These are phyloP conservation scores for Ophraella communa DNA, from an alignment of 2,888 invertebrate genomes.

Conservation along the genomic window DNA sequence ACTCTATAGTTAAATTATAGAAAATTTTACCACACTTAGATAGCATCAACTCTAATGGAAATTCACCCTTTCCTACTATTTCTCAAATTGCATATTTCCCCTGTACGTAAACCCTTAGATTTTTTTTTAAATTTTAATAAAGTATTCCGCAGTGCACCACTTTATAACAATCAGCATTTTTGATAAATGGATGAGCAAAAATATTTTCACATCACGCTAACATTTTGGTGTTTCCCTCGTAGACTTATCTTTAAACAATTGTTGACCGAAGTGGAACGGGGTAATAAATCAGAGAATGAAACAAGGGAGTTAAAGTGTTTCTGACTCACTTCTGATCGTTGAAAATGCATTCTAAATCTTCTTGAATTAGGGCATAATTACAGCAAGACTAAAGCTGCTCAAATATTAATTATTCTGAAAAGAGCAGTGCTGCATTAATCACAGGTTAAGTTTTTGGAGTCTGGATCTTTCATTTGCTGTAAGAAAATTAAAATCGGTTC, in stretches of 20 bases:
- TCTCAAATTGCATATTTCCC: too few species aligned
- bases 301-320: background rate
- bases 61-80: too few species aligned
- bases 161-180: too few species aligned
- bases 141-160: too few species aligned
- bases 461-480: background rate
- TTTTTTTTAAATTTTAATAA: too few species aligned
- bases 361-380: constrained; percentile 19
- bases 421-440: constrained; percentile 18
- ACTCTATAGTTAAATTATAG: too few species aligned
- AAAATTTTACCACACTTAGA: too few species aligned
- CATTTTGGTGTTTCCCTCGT: too few species aligned
- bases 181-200: too few species aligned
- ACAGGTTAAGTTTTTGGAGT: constrained; percentile 14
- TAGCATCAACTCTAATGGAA: too few species aligned
- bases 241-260: background rate
- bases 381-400: constrained; percentile 6
- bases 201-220: too few species aligned
- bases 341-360: constrained; percentile 13
- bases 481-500: background rate
- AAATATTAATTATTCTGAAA: constrained; percentile 20
- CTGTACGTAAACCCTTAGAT: too few species aligned
- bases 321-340: background rate
- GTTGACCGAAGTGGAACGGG: background rate
- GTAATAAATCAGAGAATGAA: background rate